Conservation (phyloP, 1,140 invertebrate genomes). For the Ostrea denselamellosa region DNA sequence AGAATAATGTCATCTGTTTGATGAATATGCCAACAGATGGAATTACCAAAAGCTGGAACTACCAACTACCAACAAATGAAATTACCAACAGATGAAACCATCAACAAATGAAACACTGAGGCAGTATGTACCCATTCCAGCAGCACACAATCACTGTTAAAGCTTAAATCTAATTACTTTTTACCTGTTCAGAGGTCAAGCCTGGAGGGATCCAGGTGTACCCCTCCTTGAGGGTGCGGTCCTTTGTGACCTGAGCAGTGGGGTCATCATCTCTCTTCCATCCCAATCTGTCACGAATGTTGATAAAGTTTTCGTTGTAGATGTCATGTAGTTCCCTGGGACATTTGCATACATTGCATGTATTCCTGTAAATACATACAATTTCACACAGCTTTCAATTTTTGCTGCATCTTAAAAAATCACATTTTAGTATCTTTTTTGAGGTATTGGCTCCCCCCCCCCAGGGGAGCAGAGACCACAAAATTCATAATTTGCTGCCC, state of each 20-base stretch:
- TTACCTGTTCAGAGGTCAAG: constrained; percentile 87
- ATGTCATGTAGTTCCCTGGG: constrained; percentile 91
- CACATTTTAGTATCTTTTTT: not conserved
- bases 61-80: too few relatives aligned
- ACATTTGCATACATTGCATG: constrained; percentile 93
- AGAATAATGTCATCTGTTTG: too few relatives aligned
- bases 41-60: too few relatives aligned
- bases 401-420: not conserved
- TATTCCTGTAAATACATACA: constrained; percentile 83
- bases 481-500: too few relatives aligned
- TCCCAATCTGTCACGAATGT: constrained; percentile 88
- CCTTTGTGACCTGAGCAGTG: constrained; percentile 70
- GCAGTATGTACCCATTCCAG: too few relatives aligned
- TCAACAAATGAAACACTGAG: too few relatives aligned
- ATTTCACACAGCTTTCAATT: not conserved
- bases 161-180: not conserved
- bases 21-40: too few relatives aligned
- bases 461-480: constrained; percentile 59
- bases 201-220: constrained; percentile 98
- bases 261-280: constrained; percentile 82
- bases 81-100: too few relatives aligned
- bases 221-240: constrained; percentile 84
- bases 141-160: too few relatives aligned
- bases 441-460: constrained; percentile 55
- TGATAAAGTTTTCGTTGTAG: constrained; percentile 92